Evolutionary conservation across 2,888 invertebrate species (phyloP), one percentile per base, ranked within the genome.

Genomic region (Ferdinandea cuprea): DNA sequence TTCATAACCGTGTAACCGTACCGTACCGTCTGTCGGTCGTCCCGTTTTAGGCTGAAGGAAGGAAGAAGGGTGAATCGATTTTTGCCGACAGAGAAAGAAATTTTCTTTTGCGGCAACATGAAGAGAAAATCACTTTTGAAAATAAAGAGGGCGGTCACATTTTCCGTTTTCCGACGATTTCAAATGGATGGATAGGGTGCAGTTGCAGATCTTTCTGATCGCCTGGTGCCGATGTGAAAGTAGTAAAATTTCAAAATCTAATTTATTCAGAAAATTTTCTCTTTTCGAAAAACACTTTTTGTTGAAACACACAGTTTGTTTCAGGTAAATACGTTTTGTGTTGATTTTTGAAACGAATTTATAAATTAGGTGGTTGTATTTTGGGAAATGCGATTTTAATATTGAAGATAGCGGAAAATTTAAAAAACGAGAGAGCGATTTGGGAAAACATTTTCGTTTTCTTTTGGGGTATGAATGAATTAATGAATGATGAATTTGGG

Each of bases 141-240:
- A 54, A 35, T 25, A 56, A 52, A 35, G 40, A 42, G 54, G 15
- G 37, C n/a, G n/a, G n/a, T n/a, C n/a, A 35, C 44, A 71, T 59
- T 68, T 68, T 73, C 28, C n/a, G n/a, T 19, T 21, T 3, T 1
- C n/a, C 11, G 2, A n/a, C 9, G 8, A n/a, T 37, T 8, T 17
- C 46, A 5, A 15, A 59, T 28, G 21, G 46, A 28, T 15, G 3
- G 11, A 6, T 11, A 37, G 3, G 5, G 7, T 42, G 28, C 17
- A 25, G 5, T 4, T 42, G 28, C 17, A 25, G 35, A 17, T 52
- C 19, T n/a, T 21, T 35, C 69, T 81, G 80, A 6, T 50, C 40
- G 65, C 80, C 80, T 76, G 76, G 44, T 76, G 30, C 37, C 71
- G 37, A 65, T 76, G 76, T 81, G 80, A 81, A 81, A 81, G 80